Conservation (phyloP, 2,888 invertebrate genomes). For the Caenorhabditis uteleia region DNA sequence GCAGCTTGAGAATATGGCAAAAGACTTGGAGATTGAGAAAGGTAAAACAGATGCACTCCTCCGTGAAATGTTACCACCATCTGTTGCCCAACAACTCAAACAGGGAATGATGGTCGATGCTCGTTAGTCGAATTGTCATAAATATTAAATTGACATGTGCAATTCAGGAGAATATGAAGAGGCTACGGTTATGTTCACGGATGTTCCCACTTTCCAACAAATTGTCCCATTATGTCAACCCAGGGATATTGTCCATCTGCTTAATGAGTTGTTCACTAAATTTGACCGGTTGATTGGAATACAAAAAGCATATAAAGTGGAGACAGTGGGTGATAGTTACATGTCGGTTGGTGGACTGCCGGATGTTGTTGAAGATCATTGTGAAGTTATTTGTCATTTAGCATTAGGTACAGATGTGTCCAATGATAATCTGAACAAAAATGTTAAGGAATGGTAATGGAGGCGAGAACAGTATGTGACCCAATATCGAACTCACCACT, state of each 20-base stretch:
- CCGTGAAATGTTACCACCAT: constrained; percentile 69
- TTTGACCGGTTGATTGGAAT: constrained; percentile 53
- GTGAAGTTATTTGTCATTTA: constrained; percentile 67
- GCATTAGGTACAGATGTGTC: constrained; percentile 64
- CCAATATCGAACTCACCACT: constrained; percentile 54
- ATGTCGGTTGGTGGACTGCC: constrained; percentile 66
- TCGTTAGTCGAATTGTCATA: constrained; percentile 29
- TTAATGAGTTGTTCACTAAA: constrained; percentile 64
- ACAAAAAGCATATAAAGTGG: constrained; percentile 60
- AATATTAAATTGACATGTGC: not conserved
- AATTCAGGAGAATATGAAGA: constrained; percentile 58
- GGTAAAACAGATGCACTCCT: constrained; percentile 70
- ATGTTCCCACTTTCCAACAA: constrained; percentile 70
- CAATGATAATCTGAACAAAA: not conserved
- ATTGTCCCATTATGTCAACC: constrained; percentile 69
- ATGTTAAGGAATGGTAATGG: constrained; percentile 66
- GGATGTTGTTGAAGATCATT: constrained; percentile 61
- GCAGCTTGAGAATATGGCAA: constrained; percentile 59
- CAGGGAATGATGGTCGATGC: constrained; percentile 69
- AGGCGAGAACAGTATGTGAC: constrained; percentile 62
- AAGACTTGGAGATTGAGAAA: constrained; percentile 57
- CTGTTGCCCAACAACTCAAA: constrained; percentile 69
- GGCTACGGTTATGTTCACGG: constrained; percentile 70
- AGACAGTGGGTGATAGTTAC: constrained; percentile 63
- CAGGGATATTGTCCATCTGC: constrained; percentile 54